phyloP scores from a whole-genome alignment of 1,140 invertebrate genomes.

The Gonioctena quinquepunctata region DNA sequence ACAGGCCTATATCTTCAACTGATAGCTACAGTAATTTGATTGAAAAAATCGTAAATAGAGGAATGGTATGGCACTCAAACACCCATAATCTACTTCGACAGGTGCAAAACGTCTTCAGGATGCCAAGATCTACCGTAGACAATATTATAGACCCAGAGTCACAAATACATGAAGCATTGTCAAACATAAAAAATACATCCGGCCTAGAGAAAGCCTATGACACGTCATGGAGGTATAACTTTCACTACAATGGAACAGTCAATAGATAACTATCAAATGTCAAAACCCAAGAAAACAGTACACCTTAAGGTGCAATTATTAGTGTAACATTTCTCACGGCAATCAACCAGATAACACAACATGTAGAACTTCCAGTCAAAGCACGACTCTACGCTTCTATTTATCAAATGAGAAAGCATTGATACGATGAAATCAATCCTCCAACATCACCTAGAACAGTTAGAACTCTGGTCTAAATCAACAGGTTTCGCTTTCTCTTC shows the following conservation, averaged over 20 bases:
- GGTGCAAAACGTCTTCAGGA: neutral
- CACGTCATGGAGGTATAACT: neutral
- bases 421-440: neutral
- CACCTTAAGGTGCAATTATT: neutral
- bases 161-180: neutral
- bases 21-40: neutral
- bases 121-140: neutral
- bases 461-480: neutral
- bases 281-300: neutral
- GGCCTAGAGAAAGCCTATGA: neutral
- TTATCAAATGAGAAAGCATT: too few relatives aligned
- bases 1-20: neutral
- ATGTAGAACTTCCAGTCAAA: neutral
- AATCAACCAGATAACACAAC: neutral
- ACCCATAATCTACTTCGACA: too few relatives aligned
- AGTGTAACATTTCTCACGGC: neutral
- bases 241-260: neutral
- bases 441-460: neutral
- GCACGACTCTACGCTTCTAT: neutral
- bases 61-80: neutral
- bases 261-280: neutral
- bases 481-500: too few relatives aligned
- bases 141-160: neutral
- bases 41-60: neutral
- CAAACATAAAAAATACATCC: neutral